Evolutionary conservation across 1,140 invertebrate genomes (phyloP), one percentile per base, ranked within the genome.

Genomic region (Notospermus geniculatus): DNA sequence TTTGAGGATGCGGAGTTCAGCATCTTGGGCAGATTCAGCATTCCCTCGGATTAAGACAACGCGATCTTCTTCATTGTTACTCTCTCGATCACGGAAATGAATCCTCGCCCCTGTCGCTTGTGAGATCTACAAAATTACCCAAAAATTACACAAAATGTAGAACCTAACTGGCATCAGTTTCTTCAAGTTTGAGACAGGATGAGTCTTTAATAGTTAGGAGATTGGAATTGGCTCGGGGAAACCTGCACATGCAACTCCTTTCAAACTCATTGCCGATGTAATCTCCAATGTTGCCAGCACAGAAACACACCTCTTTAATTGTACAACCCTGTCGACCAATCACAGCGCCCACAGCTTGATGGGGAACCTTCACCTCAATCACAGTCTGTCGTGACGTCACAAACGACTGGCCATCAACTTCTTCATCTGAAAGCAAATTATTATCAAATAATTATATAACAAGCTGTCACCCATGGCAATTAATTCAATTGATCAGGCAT

Each of bases 1-100:
- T 53, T 87, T 85, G 15, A 87, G 80, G n/a, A 94, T 85, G 59
- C 91, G 72, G 1, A 83, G 81, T 66, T 91, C 86, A 0, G 91
- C 91, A 4, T 87, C 72, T 56, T 86, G 85, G 0, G 88, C 85
- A 23, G 83, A 79, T 50, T 89, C 85, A 0, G 79, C 73, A 1
- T 77, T 76, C 1, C 91, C 91, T 45, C 80, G 80, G 45, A 92
- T 89, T 1, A 87, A 75, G 63, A 90, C 90, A 22, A 85, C 82
- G 62, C 84, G 78, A 13, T 83, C 74, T 0, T 85, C 83, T 28
- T 85, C 78, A 30, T 71, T 62, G 0, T 66, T 54, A 7, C 64
- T 59, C 30, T 59, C 25, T 17, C 25, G 59, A 23, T 72, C 71
- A 25, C 56, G 9, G 65, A 91, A 90, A 71, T 85, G 84, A 52